These are phyloP conservation scores for Sebastes flavidus DNA, from an alignment of 2,797 vertebrate genomes.

Conservation along the genomic window DNA sequence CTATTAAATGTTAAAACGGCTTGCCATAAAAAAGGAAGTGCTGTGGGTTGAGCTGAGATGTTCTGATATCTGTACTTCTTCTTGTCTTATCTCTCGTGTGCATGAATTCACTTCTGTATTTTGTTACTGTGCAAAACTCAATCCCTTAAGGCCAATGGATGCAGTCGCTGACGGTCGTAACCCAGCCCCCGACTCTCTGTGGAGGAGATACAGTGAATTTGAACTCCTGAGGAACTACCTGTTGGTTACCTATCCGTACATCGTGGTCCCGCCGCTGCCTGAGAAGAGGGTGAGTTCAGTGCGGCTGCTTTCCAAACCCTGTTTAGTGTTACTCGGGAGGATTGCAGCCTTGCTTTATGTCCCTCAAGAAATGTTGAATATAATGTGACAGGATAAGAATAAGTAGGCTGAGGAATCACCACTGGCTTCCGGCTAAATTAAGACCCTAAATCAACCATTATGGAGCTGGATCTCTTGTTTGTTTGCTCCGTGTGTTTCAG, in stretches of 20 bases:
- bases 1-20: no score
- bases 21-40: not conserved
- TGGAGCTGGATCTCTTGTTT: not conserved
- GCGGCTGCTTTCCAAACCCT: not conserved
- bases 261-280: slow-evolving; percentile 92
- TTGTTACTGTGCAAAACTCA: not conserved
- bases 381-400: not conserved
- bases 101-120: not conserved
- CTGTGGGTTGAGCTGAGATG: not conserved
- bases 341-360: no score
- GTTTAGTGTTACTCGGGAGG: not conserved
- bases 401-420: not conserved
- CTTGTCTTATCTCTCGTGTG: not conserved
- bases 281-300: slow-evolving; percentile 91
- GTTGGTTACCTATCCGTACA: slow-evolving; percentile 87
- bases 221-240: slow-evolving; percentile 93
- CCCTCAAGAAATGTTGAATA: not conserved
- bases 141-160: slow-evolving; percentile 85
- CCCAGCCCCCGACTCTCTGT: slow-evolving; percentile 89
- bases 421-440: not conserved
- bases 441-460: no score
- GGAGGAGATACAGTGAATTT: slow-evolving; percentile 97
- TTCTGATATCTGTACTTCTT: not conserved
- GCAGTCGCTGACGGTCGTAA: slow-evolving; percentile 84
- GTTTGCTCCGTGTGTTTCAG: not conserved